A percentile compares a stretch with the other conserved stretches of the same genome.
Conservation (phyloP, 2,888 invertebrate species). For the Conops quadrifasciatus region DNA sequence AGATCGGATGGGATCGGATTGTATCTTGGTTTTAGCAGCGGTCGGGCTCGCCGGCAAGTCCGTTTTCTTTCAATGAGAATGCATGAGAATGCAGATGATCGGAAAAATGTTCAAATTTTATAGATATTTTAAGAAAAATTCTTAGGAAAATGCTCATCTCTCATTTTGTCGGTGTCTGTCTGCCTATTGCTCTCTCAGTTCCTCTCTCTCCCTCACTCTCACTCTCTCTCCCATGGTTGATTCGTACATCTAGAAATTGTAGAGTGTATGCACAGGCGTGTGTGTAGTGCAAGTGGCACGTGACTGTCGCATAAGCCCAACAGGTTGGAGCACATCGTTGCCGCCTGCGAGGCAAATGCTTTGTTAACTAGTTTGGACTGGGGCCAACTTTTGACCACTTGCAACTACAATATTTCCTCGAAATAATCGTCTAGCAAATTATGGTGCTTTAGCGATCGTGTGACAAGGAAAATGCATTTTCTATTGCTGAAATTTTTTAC, state of each 20-base stretch:
- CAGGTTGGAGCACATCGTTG: conserved; percentile 8
- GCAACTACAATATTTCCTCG: not conserved
- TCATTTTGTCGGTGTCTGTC: not conserved
- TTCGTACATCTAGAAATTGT: no score
- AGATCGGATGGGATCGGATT: no score
- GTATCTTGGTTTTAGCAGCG: no score
- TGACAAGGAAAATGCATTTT: conserved; percentile 25
- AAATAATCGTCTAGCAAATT: not conserved
- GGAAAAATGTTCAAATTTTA: not conserved
- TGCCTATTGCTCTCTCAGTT: not conserved
- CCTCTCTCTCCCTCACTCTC: no score
- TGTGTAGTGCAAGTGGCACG: no score
- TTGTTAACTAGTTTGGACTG: conserved; percentile 18
- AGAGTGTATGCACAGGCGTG: no score
- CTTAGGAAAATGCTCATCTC: not conserved
- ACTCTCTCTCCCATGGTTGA: no score
- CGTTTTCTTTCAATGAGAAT: no score
- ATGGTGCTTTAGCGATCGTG: not conserved
- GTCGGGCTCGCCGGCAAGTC: no score
- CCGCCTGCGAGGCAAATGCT: not conserved
- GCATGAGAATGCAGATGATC: not conserved
- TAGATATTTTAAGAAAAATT: not conserved
- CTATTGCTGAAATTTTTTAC: conserved; percentile 21
- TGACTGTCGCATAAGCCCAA: no score
- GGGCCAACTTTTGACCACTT: conserved; percentile 13